These are phyloP conservation scores for Amblyraja radiata DNA, from an alignment of 2,797 vertebrate genomes.

Conservation along the genomic window DNA sequence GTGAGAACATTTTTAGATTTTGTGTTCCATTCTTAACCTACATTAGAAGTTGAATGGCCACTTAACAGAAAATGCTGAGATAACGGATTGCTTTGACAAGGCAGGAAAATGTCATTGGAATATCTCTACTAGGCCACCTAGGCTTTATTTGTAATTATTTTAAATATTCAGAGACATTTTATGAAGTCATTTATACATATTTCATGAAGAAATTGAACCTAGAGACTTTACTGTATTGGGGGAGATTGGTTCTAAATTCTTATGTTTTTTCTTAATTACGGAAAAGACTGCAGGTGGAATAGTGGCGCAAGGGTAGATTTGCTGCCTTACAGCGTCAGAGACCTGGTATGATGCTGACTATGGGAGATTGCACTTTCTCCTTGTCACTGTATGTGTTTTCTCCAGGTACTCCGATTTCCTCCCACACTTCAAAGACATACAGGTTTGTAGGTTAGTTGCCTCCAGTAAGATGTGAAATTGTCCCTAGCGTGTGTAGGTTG, in stretches of 20 bases:
- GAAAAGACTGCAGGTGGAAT: no score
- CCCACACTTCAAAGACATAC: no score
- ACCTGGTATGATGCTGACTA: no score
- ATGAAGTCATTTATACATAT: neutral
- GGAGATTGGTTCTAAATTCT: neutral
- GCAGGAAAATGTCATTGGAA: neutral
- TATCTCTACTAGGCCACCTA: neutral
- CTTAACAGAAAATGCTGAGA: neutral
- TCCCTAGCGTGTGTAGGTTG: no score
- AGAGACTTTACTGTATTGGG: neutral
- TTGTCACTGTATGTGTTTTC: no score
- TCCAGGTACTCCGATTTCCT: no score
- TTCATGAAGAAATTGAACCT: neutral
- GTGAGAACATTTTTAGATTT: neutral
- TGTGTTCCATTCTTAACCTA: neutral
- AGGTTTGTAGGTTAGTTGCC: no score
- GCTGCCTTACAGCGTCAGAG: no score
- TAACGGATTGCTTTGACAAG: neutral
- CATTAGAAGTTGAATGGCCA: neutral
- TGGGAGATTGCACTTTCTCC: no score
- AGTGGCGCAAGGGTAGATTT: no score
- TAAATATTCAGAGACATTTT: neutral
- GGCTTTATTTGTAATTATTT: neutral
- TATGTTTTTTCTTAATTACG: no score
- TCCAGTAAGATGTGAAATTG: no score